These are phyloP conservation scores for Acrocephalus kingi DNA, from an alignment of 2,113 vertebrate species.

Conservation along the genomic window DNA sequence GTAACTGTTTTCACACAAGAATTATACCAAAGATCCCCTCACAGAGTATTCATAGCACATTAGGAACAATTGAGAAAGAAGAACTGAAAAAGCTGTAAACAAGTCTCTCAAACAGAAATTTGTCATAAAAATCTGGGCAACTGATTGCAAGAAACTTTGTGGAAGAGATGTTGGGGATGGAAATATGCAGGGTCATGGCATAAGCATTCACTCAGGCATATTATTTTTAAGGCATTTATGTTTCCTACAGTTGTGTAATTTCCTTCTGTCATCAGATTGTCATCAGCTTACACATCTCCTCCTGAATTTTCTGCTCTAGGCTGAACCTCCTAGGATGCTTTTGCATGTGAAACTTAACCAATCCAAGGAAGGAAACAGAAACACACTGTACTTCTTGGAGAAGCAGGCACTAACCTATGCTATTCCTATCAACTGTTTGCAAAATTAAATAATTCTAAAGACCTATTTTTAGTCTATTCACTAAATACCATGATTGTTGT, in stretches of 20 bases:
- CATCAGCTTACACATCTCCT: not conserved
- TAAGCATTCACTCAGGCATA: not conserved
- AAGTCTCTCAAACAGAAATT: not conserved
- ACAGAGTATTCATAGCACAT: not conserved
- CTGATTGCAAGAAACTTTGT: not conserved
- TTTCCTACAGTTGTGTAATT: not conserved
- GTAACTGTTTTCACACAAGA: not conserved
- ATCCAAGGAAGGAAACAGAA: not conserved
- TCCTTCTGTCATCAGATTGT: not conserved
- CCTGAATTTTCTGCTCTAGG: not conserved
- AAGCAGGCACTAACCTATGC: not conserved
- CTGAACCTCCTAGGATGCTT: not conserved
- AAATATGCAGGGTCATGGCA: not conserved
- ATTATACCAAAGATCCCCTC: not conserved
- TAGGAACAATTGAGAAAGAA: not conserved
- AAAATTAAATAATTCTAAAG: not conserved
- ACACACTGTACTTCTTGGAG: not conserved
- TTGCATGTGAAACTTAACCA: not conserved
- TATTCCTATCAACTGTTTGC: not conserved
- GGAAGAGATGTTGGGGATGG: not conserved
- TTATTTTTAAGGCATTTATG: constrained; percentile 6
- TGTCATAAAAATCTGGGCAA: not conserved
- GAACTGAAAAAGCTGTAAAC: not conserved
- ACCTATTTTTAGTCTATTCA: not conserved
- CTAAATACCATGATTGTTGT: not conserved